phyloP scores from a whole-genome alignment of 2,113 vertebrate genomes.

The Pavo muticus region DNA sequence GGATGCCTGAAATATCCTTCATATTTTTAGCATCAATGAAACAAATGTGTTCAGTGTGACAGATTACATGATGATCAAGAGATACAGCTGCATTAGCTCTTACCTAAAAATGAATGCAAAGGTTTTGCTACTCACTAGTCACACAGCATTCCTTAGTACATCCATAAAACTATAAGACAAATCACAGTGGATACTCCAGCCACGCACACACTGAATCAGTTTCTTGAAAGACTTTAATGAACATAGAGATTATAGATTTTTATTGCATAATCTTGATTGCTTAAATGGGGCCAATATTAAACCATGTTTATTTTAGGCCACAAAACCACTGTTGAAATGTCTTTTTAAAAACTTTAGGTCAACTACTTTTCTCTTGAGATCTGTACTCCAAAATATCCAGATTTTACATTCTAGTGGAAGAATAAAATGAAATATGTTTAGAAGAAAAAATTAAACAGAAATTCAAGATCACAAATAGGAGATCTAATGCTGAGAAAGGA shows the following conservation, averaged over 20 bases:
- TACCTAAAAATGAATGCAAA: neutral
- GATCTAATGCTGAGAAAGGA: neutral
- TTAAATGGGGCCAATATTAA: neutral
- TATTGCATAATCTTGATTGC: neutral
- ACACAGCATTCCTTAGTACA: neutral
- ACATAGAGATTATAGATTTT: constrained; percentile 23
- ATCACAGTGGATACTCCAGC: neutral
- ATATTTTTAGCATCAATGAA: neutral
- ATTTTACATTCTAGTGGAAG: neutral
- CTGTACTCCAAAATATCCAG: neutral
- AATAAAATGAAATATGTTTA: neutral
- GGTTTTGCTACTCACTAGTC: neutral
- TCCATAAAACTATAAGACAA: neutral
- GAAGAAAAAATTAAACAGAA: neutral
- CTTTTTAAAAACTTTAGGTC: neutral
- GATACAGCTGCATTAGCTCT: neutral
- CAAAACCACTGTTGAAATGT: neutral
- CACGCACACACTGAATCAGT: neutral
- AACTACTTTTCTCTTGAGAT: neutral
- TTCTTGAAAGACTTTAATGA: constrained; percentile 37
- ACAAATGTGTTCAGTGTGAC: neutral
- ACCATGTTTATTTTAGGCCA: neutral
- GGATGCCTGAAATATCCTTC: neutral
- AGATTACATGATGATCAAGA: neutral
- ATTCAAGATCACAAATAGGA: neutral